Conservation (phyloP, 1,140 invertebrate species). For the Lepidurus apus region DNA sequence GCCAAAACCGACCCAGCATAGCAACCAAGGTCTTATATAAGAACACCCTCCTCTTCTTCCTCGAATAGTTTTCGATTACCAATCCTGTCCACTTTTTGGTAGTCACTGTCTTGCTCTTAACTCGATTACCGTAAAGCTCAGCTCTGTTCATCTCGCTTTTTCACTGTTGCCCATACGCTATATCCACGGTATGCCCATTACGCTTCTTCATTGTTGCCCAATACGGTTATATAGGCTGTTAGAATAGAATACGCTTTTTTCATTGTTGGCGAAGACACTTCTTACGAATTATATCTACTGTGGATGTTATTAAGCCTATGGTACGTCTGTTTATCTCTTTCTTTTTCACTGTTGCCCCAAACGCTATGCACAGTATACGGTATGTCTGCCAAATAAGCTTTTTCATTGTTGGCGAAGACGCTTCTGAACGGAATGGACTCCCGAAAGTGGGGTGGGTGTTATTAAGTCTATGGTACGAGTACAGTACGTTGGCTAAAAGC, state of each 20-base stretch:
- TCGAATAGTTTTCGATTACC: not conserved
- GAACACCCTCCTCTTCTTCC: not conserved
- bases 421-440: not conserved
- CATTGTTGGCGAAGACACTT: not conserved
- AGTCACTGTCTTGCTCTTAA: not conserved
- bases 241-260: too few species aligned
- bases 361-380: too few species aligned
- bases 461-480: not conserved
- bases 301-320: too few species aligned
- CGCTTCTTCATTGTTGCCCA: too few species aligned
- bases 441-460: not conserved
- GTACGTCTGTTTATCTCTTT: too few species aligned
- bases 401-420: not conserved
- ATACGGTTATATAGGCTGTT: too few species aligned
- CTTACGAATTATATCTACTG: too few species aligned
- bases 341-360: too few species aligned
- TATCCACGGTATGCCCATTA: too few species aligned
- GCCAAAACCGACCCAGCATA: not conserved
- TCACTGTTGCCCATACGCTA: not conserved
- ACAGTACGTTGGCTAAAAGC: not conserved
- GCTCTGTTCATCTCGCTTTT: not conserved
- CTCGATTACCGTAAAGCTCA: constrained; percentile 3
- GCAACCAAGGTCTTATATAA: not conserved
- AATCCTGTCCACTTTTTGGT: not conserved
- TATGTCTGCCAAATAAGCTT: not conserved